Evolutionary conservation across 2,113 vertebrate genomes (phyloP), one percentile per base, ranked within the genome.

Genomic region (Phalacrocorax aristotelis): DNA sequence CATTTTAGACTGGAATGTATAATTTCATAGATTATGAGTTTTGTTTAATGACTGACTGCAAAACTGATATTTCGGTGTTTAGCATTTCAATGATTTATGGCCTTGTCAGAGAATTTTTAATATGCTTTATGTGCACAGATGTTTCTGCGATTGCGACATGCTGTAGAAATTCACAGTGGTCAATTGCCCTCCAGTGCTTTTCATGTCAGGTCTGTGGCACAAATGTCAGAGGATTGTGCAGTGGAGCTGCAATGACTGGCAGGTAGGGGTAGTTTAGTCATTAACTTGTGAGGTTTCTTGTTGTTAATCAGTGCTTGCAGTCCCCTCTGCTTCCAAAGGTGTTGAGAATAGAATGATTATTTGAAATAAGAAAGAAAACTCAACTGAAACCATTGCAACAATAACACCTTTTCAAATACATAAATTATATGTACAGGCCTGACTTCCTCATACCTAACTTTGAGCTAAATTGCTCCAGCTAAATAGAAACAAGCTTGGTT

Each of bases 21-120:
- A 91, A 97, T 95, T 94, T 96, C 77, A 89, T 76, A 96, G 55
- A 89, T 97, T 96, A 95, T 93, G 51, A 95, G 36, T 96, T 97
- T 96, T 89, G 51, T 89, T 87, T 97, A 96, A 97, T 95, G 85
- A 97, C 78, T 94, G 80, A 81, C 83, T 96, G 83, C 89, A 80
- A 91, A 97, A 87, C 49, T 89, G 78, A 30, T 94, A 92, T 95
- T 98, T 91, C 93, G 89, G n/a, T 52, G 15, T 83, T 97, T 79
- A 93, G 82, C 12, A 49, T 91, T 92, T 44, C 88, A 81, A 48
- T 96, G 89, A 98, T 97, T 98, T 96, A 96, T 90, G 61, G n/a
- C 88, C 62, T 91, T 97, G 87, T 95, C 81, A 96, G 85, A 0
- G 5, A 74, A 72, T 94, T 68, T 95, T 95, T 81, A 91, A 95